phyloP scores from a whole-genome alignment of 2,113 vertebrate species.

The Corythornis vintsioides region DNA sequence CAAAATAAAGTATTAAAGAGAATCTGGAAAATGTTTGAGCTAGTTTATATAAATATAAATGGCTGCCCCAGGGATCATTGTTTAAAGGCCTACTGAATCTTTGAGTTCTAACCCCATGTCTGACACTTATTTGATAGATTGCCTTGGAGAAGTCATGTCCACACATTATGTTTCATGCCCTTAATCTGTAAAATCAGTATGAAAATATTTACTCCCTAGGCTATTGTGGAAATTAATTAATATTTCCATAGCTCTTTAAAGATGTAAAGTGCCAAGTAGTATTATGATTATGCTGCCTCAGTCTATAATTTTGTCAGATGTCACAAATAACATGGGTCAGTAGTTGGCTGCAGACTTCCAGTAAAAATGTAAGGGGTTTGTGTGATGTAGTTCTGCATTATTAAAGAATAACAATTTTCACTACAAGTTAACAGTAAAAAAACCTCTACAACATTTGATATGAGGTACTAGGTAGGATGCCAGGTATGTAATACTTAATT shows the following conservation, averaged over 20 bases:
- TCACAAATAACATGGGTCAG: not conserved
- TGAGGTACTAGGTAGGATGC: not conserved
- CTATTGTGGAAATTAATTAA: slow-evolving; percentile 56
- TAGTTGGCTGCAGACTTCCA: not conserved
- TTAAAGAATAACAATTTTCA: not conserved
- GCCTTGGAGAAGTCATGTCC: slow-evolving; percentile 1
- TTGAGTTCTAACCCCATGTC: not conserved
- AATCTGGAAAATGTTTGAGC: not conserved
- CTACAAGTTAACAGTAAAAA: not conserved
- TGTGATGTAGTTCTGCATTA: not conserved
- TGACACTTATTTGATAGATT: slow-evolving; percentile 2
- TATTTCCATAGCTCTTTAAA: slow-evolving; percentile 43
- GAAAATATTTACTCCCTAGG: slow-evolving; percentile 62
- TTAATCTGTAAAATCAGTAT: slow-evolving; percentile 45
- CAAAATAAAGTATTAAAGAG: not conserved
- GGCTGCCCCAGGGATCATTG: not conserved
- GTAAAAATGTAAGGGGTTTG: not conserved
- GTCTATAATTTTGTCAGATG: not conserved
- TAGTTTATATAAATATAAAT: not conserved
- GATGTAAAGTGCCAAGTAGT: slow-evolving; percentile 36
- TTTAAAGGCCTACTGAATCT: not conserved
- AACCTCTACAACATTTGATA: not conserved
- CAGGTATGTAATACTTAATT: not conserved
- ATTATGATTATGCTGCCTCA: slow-evolving; percentile 6
- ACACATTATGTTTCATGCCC: not conserved